Evolutionary conservation across 2,888 invertebrate genomes (phyloP).

Genomic region (Acronicta aceris): DNA sequence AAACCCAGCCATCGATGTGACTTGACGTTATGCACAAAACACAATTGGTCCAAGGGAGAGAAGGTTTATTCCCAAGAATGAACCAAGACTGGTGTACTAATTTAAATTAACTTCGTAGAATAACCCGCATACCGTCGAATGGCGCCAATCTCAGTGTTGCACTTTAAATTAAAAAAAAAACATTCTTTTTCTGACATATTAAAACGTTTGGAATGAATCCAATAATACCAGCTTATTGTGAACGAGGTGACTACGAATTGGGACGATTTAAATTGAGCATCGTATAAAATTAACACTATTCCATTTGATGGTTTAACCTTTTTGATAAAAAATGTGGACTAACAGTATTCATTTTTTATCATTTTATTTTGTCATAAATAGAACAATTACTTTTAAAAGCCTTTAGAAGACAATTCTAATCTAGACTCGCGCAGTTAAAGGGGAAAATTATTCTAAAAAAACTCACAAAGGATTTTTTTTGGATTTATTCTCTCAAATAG

Average conservation of each 20-base stretch:
- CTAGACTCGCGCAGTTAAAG: neutral
- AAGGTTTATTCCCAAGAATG: neutral
- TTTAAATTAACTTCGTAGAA: neutral
- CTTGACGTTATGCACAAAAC: neutral
- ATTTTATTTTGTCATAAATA: no score
- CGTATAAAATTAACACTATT: constrained; percentile 1
- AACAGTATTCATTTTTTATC: no score
- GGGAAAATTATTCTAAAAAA: neutral
- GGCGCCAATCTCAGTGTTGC: neutral
- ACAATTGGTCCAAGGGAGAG: neutral
- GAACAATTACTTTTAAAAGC: no score
- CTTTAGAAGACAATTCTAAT: neutral
- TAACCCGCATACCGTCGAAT: neutral
- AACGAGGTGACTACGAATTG: constrained; percentile 40
- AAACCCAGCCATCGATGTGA: neutral
- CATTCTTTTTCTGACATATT: constrained; percentile 11
- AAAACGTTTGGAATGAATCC: constrained; percentile 57
- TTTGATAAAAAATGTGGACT: neutral
- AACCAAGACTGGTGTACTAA: neutral
- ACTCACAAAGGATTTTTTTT: neutral
- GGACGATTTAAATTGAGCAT: constrained; percentile 18
- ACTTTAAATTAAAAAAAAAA: constrained; percentile 5
- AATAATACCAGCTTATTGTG: constrained; percentile 54
- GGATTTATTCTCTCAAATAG: neutral
- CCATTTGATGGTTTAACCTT: neutral